A percentile compares a stretch with the other conserved stretches of the same genome.
These are phyloP conservation scores for Eulithis testata DNA, from an alignment of 2,888 invertebrate species.

Conservation along the genomic window DNA sequence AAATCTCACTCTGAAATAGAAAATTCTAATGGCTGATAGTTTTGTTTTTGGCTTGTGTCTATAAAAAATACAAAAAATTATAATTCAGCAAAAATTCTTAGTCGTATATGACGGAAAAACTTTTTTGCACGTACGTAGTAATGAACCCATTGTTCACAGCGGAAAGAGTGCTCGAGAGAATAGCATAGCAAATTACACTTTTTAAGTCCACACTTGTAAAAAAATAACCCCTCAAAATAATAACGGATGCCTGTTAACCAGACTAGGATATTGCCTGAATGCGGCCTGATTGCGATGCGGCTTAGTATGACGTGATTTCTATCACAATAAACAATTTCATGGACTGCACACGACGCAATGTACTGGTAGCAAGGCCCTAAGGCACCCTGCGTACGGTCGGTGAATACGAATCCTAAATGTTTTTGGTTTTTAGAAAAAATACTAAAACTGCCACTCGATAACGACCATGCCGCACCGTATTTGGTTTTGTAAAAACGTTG, in stretches of 20 bases:
- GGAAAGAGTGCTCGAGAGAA: conserved; percentile 37
- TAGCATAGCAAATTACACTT: conserved; percentile 45
- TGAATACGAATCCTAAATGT: conserved; percentile 34
- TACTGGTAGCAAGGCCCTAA: not conserved
- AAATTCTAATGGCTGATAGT: too few species aligned
- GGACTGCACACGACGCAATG: not conserved
- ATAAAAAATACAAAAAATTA: conserved; percentile 2
- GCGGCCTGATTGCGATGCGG: not conserved
- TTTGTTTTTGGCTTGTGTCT: too few species aligned
- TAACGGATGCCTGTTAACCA: conserved; percentile 47
- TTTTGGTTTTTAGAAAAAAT: conserved; percentile 39
- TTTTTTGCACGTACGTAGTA: conserved; percentile 11
- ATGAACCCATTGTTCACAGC: conserved; percentile 42
- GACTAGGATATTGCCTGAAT: conserved; percentile 28
- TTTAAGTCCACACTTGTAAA: conserved; percentile 51
- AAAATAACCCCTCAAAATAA: conserved; percentile 47
- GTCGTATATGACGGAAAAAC: conserved; percentile 3
- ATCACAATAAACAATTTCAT: not conserved
- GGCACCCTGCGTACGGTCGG: not conserved
- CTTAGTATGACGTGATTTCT: not conserved
- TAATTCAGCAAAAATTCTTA: not conserved
- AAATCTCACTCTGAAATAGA: too few species aligned
- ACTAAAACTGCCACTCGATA: conserved; percentile 45
- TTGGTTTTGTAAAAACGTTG: conserved; percentile 41
- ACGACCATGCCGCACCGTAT: conserved; percentile 45